These are phyloP conservation scores for Drosophila kikkawai DNA, from an alignment of 1,140 invertebrate species.

Conservation along the genomic window DNA sequence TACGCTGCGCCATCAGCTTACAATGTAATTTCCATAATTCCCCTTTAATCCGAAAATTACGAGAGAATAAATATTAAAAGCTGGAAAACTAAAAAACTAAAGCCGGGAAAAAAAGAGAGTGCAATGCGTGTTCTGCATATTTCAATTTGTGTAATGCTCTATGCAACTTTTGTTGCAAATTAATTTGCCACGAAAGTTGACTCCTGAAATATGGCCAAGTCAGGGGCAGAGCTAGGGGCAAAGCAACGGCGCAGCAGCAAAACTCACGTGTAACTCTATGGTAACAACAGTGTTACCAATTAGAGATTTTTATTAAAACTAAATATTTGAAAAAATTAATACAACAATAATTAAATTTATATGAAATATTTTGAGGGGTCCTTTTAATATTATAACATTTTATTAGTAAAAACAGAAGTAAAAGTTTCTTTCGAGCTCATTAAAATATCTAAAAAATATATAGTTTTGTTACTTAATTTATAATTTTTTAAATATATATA, in stretches of 20 bases:
- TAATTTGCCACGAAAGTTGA: slow-evolving; percentile 80
- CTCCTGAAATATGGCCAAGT: slow-evolving; percentile 58
- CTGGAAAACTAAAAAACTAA: slow-evolving; percentile 24
- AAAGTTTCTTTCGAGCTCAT: too few relatives aligned
- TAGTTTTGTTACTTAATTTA: too few relatives aligned
- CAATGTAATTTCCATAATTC: slow-evolving; percentile 50
- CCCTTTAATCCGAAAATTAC: slow-evolving; percentile 57
- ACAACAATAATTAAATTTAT: background rate
- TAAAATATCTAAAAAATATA: background rate
- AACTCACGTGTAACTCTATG: slow-evolving; percentile 41
- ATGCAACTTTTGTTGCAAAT: slow-evolving; percentile 80
- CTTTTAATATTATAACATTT: background rate
- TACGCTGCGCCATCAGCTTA: slow-evolving; percentile 9
- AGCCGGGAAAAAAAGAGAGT: background rate
- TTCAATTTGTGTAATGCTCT: slow-evolving; percentile 74
- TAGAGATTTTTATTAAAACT: background rate
- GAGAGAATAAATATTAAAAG: slow-evolving; percentile 38
- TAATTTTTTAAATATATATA: too few relatives aligned
- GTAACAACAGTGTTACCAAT: slow-evolving; percentile 17
- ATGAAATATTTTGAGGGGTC: background rate
- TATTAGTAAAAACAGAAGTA: too few relatives aligned
- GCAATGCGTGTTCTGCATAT: slow-evolving; percentile 61
- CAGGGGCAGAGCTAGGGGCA: slow-evolving; percentile 3
- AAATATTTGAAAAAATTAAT: background rate
- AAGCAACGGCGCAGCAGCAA: slow-evolving; percentile 1